These are phyloP conservation scores for Kudoa iwatai DNA, from an alignment of 30 jellyfish, hydroid and myxozoan species.

Conservation along the genomic window DNA sequence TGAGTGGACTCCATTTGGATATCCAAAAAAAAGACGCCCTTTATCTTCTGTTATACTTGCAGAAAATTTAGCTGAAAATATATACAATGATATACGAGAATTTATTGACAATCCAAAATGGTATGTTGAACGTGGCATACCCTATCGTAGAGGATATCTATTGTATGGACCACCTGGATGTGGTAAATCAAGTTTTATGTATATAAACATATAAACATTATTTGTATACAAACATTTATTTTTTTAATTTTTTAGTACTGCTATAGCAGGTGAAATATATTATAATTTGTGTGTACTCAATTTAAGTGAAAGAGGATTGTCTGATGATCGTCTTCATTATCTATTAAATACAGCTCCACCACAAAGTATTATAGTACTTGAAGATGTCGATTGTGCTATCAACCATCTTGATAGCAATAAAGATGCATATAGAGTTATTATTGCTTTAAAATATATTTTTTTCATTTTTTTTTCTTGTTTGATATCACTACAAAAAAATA, in stretches of 20 bases:
- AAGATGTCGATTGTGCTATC: conserved; percentile 86
- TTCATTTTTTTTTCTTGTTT: background rate
- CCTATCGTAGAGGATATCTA: conserved; percentile 66
- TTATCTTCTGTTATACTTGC: conserved; percentile 43
- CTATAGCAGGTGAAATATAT: conserved; percentile 78
- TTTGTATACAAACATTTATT: background rate
- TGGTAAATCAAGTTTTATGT: conserved; percentile 94
- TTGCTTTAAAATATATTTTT: background rate
- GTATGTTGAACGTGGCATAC: conserved; percentile 79
- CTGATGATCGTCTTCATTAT: conserved; percentile 64
- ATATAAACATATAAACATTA: conserved; percentile 1
- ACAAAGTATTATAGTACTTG: conserved; percentile 53
- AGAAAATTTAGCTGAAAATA: conserved; percentile 30
- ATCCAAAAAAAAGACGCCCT: conserved; percentile 63
- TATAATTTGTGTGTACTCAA: conserved; percentile 70
- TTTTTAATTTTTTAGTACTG: conserved; percentile 12
- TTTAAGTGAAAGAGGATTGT: conserved; percentile 74
- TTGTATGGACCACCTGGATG: conserved; percentile 98
- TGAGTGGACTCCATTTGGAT: conserved; percentile 94
- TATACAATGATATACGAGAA: conserved; percentile 26
- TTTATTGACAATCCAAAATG: conserved; percentile 50
- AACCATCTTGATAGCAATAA: conserved; percentile 18
- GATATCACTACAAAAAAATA: background rate
- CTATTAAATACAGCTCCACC: conserved; percentile 88
- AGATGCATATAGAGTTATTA: background rate